Evolutionary conservation across 2,888 invertebrate species (phyloP), one percentile per base, ranked within the genome.

Genomic region (Digitonthophagus gazella): DNA sequence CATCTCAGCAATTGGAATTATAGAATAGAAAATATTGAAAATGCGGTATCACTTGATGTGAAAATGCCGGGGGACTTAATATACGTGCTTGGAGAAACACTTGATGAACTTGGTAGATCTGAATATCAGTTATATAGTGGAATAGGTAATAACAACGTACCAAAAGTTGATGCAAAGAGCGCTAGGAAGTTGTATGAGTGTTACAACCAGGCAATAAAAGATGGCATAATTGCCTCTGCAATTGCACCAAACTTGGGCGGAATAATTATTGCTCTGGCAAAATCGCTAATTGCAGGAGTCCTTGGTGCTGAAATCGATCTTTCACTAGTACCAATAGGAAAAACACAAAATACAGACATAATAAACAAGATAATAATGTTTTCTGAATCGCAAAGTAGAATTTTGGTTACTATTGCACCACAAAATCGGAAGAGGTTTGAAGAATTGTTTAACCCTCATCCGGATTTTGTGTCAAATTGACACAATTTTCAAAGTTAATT

Each of bases 191-290:
- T 44, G 54, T 44, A 44, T 44, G 54, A 44, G 54, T n/a, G 54
- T 44, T 44, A 44, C 54, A 44, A 44, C 54, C 54, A 44, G 54
- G 54, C 54, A 44, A 44, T 44, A 44, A 44, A 44, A 44, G 54
- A 44, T 44, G 54, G 54, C 54, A 44, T 44, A 44, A 44, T 44
- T 44, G 54, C 54, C 54, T 44, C 54, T 44, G 54, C 54, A 44
- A 44, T 44, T 44, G 54, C 54, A 44, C 54, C 54, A 44, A 44
- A 44, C 54, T 44, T 44, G n/a, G 54, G 54, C 54, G 54, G 54
- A 6, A 8, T 44, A 44, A 44, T 44, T 44, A 44, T 44, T 44
- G 54, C 54, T 44, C 54, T 44, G 54, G 54, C 54, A 44, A 44
- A 44, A 44, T 44, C 54, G n/a, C 54, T 44, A 44, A 44, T 44